A percentile compares a stretch with the other conserved stretches of the same genome.
Evolutionary conservation across 2,888 invertebrate species (phyloP).

Genomic region (Choristoneura rosaceana): DNA sequence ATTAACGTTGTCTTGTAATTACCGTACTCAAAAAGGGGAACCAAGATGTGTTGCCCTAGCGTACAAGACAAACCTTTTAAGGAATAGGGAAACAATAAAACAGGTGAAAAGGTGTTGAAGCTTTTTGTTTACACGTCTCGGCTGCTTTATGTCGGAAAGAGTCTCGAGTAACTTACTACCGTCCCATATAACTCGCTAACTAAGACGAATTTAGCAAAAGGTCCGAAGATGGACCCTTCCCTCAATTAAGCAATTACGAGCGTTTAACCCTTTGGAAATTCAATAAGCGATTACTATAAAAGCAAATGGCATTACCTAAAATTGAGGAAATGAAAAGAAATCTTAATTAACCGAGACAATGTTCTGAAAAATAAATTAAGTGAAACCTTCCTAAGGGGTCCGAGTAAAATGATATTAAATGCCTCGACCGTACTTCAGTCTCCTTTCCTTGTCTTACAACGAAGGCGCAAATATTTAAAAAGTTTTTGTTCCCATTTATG

Average conservation of each 20-base stretch:
- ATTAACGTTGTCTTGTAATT: slow-evolving; percentile 35
- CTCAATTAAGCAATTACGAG: slow-evolving; percentile 65
- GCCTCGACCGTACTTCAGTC: slow-evolving; percentile 35
- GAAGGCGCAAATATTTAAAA: slow-evolving; percentile 36
- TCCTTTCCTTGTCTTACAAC: slow-evolving; percentile 28
- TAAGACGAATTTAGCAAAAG: slow-evolving; percentile 63
- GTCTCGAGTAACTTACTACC: slow-evolving; percentile 47
- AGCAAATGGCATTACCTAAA: slow-evolving; percentile 49
- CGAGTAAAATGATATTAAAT: slow-evolving; percentile 39
- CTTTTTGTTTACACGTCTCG: slow-evolving; percentile 45
- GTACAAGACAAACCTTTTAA: slow-evolving; percentile 50
- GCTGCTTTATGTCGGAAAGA: slow-evolving; percentile 42
- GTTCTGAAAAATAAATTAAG: slow-evolving; percentile 42
- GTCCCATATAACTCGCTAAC: slow-evolving; percentile 56
- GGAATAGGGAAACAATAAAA: slow-evolving; percentile 47
- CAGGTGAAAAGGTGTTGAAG: slow-evolving; percentile 44
- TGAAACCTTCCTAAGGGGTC: slow-evolving; percentile 40
- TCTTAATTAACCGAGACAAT: slow-evolving; percentile 42
- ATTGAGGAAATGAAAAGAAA: slow-evolving; percentile 41
- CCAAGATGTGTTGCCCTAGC: slow-evolving; percentile 30
- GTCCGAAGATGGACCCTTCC: slow-evolving; percentile 61
- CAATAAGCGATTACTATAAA: slow-evolving; percentile 58
- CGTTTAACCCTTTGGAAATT: slow-evolving; percentile 63
- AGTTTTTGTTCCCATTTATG: slow-evolving; percentile 29
- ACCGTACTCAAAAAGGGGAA: slow-evolving; percentile 34